Conservation (phyloP, 2,888 invertebrate species). For the Sinhomidia bicolor region DNA sequence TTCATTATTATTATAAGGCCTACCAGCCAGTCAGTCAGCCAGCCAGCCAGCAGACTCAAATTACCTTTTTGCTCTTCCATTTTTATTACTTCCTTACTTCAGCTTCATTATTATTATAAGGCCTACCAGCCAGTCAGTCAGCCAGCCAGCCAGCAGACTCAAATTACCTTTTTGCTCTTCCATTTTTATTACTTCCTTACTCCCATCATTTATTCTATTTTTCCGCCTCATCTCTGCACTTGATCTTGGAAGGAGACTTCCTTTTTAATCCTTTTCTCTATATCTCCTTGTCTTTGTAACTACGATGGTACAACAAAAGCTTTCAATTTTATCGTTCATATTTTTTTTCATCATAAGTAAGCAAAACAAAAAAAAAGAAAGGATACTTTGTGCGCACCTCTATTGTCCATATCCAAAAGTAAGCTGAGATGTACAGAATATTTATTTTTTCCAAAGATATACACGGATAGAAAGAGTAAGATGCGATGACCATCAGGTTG, state of each 20-base stretch:
- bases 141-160: not conserved
- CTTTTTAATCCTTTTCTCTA: not conserved
- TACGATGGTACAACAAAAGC: too few relatives aligned
- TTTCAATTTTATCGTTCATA: conserved; percentile 58
- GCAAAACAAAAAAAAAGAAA: conserved; percentile 11
- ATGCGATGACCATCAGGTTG: conserved; percentile 58
- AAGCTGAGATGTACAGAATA: conserved; percentile 35
- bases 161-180: conserved; percentile 28
- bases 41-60: conserved; percentile 3
- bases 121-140: too few relatives aligned
- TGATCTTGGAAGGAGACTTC: conserved; percentile 1
- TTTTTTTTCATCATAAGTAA: too few relatives aligned
- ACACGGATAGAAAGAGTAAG: not conserved
- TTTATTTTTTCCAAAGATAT: not conserved
- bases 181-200: conserved; percentile 5
- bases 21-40: not conserved
- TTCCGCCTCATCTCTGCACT: conserved; percentile 33
- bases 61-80: conserved; percentile 24
- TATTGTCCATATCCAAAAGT: not conserved
- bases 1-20: too few relatives aligned
- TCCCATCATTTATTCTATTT: conserved; percentile 2
- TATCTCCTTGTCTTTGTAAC: not conserved
- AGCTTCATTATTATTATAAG: too few relatives aligned
- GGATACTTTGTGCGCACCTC: not conserved
- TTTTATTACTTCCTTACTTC: conserved; percentile 5